Conservation (phyloP, 2,797 vertebrate genomes). For the Ara ararauna region DNA sequence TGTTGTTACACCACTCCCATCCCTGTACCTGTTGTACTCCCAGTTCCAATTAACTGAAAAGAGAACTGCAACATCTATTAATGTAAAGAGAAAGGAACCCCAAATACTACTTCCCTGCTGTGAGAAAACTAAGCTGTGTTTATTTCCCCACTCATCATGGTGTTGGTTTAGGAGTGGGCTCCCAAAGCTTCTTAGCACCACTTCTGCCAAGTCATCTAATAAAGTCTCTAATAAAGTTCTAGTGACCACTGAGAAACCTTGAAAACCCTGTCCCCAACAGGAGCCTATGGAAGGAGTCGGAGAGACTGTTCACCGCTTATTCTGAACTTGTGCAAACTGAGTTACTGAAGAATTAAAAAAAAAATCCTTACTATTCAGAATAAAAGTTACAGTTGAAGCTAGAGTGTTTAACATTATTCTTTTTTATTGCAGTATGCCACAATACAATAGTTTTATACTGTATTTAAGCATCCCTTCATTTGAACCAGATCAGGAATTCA, state of each 20-base stretch:
- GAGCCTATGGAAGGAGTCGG: accelerated
- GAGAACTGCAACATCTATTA: not conserved
- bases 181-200: not conserved
- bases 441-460: not conserved
- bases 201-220: not conserved
- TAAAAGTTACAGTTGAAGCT: not conserved
- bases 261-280: not conserved
- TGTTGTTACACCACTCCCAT: not conserved
- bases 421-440: not conserved
- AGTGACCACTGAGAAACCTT: not conserved
- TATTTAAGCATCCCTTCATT: not conserved
- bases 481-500: constrained; percentile 15
- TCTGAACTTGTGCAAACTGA: not conserved
- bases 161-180: not conserved
- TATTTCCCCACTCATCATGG: not conserved
- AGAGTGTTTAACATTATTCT: not conserved
- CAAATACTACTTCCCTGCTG: not conserved
- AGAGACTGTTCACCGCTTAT: not conserved
- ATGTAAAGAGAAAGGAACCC: not conserved
- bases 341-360: not conserved
- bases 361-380: not conserved
- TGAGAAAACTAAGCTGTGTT: not conserved
- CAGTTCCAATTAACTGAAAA: constrained; percentile 14
- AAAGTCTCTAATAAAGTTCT: not conserved
- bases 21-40: not conserved